Percentiles rank a stretch among this genome's conserved stretches.
phyloP scores from a whole-genome alignment of 2,797 vertebrate genomes.

The Crossoptilon crossoptilon region DNA sequence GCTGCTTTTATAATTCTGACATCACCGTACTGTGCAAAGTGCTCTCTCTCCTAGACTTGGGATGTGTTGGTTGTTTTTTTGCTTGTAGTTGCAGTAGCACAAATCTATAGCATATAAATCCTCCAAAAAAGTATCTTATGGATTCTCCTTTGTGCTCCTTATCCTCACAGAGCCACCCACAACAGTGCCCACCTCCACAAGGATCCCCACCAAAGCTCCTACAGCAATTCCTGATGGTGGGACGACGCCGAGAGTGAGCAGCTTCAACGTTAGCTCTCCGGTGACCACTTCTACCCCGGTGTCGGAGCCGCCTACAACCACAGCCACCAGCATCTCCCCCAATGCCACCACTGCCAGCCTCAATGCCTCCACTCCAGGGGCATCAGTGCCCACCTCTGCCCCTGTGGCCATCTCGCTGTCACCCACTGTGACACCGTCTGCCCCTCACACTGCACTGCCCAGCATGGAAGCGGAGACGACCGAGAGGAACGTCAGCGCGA shows the following conservation, averaged over 20 bases:
- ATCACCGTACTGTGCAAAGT: background rate
- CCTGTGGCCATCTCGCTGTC: constrained; percentile 48
- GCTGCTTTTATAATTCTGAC: background rate
- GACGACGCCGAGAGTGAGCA: constrained; percentile 1
- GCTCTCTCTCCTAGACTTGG: rapidly evolving
- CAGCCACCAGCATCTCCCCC: constrained; percentile 4
- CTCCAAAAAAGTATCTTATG: background rate
- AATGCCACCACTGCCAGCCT: constrained; percentile 56
- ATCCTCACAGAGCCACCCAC: constrained; percentile 65
- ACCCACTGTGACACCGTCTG: background rate
- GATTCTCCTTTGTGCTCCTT: constrained; percentile 10
- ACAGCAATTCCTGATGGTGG: constrained; percentile 29
- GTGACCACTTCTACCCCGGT: constrained; percentile 47
- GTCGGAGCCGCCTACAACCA: constrained; percentile 42
- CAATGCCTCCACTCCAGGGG: constrained; percentile 56
- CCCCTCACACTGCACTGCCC: background rate
- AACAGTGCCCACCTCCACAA: constrained; percentile 17
- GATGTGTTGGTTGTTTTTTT: background rate
- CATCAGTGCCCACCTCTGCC: background rate
- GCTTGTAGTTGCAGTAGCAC: rapidly evolving
- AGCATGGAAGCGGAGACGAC: background rate
- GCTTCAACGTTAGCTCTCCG: constrained; percentile 64
- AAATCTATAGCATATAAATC: background rate
- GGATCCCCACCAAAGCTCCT: constrained; percentile 61
- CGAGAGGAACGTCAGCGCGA: constrained; percentile 36